A percentile compares a stretch with the other conserved stretches of the same genome.
Conservation (phyloP, 2,797 vertebrate genomes). For the Coilia nasus region DNA sequence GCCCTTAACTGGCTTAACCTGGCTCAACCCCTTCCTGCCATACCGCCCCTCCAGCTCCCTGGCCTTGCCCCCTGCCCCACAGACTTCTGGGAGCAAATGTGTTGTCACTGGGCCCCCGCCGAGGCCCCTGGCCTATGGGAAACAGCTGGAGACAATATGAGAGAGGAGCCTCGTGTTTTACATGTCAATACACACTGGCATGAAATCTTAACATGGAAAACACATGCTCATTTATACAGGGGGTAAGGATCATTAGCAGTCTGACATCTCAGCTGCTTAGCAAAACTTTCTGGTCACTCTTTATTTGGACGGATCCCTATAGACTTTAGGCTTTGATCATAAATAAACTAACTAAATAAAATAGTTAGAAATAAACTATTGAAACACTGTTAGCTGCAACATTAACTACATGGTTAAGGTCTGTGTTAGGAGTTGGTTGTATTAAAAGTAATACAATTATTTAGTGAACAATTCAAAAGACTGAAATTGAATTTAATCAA, state of each 20-base stretch:
- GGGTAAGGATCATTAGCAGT: constrained; percentile 2
- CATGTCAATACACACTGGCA: constrained; percentile 56
- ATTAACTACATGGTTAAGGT: too few species aligned
- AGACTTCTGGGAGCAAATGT: constrained; percentile 63
- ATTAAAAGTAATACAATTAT: too few species aligned
- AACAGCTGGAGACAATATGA: constrained; percentile 57
- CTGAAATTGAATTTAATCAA: too few species aligned
- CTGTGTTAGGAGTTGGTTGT: too few species aligned
- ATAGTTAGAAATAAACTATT: too few species aligned
- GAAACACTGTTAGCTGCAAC: too few species aligned
- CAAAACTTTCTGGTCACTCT: neutral
- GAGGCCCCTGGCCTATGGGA: constrained; percentile 62
- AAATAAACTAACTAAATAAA: too few species aligned
- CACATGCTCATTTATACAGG: constrained; percentile 23
- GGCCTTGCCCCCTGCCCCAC: constrained; percentile 47
- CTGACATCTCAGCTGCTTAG: neutral
- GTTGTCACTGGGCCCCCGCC: constrained; percentile 56
- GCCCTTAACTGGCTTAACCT: constrained; percentile 84
- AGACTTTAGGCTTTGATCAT: too few species aligned
- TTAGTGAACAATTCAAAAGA: too few species aligned
- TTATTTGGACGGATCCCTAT: too few species aligned
- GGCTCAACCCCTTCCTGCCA: constrained; percentile 69
- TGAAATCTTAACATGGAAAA: constrained; percentile 56
- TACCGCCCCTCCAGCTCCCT: constrained; percentile 56
- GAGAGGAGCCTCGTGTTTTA: constrained; percentile 55